A percentile compares a stretch with the other conserved stretches of the same genome.
Conservation (phyloP, 1,140 invertebrate species). For the Drepana arcuata region DNA sequence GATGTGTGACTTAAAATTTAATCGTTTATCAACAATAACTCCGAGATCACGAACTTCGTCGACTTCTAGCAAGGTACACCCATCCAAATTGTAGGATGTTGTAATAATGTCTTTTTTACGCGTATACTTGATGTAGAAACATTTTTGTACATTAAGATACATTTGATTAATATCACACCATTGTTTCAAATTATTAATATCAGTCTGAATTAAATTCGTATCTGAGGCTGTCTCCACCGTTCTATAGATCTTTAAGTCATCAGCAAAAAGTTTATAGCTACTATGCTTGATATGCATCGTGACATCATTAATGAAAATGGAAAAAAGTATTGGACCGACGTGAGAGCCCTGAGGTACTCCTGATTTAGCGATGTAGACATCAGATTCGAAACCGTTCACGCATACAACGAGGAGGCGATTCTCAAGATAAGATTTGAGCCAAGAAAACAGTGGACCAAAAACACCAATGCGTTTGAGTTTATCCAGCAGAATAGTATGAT, state of each 20-base stretch:
- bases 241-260: constrained; percentile 13
- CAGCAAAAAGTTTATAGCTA: not conserved
- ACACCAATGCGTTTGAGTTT: not conserved
- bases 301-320: constrained; percentile 28
- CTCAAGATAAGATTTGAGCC: constrained; percentile 3
- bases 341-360: constrained; percentile 37
- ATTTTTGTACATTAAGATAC: no score
- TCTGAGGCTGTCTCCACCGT: not conserved
- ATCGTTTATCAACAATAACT: constrained; percentile 2
- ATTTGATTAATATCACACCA: constrained; percentile 1
- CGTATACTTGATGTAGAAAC: constrained; percentile 1
- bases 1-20: constrained; percentile 4
- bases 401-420: constrained; percentile 4
- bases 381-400: constrained; percentile 9
- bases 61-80: constrained; percentile 2
- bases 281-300: constrained; percentile 1
- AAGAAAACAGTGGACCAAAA: not conserved
- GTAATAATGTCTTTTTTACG: constrained; percentile 1
- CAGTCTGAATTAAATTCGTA: not conserved
- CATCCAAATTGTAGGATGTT: constrained; percentile 2
- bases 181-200: not conserved
- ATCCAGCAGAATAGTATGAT: not conserved
- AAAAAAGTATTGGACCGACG: constrained; percentile 30
- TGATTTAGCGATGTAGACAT: constrained; percentile 11
- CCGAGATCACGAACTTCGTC: constrained; percentile 10